Conservation (phyloP, 2,888 invertebrate genomes). For the Rhorus exstirpatorius region DNA sequence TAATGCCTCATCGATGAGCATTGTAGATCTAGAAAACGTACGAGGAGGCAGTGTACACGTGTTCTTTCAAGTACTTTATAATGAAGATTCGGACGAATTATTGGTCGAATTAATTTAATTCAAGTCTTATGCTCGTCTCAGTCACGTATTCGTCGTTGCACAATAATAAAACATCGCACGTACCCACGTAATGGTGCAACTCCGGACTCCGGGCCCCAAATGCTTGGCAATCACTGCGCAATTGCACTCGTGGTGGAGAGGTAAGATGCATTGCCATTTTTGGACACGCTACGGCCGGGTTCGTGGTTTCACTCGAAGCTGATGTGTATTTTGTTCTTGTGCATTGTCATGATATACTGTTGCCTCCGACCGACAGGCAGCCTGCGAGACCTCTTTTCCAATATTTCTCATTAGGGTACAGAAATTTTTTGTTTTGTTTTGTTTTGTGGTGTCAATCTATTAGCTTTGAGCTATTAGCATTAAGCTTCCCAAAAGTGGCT, state of each 20-base stretch:
- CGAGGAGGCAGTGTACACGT: no score
- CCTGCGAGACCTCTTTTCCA: neutral
- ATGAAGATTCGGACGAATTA: no score
- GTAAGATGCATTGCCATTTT: slow-evolving; percentile 68
- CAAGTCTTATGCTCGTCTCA: neutral
- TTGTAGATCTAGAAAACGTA: neutral
- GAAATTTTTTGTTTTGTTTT: neutral
- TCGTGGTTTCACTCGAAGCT: slow-evolving; percentile 35
- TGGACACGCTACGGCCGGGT: slow-evolving; percentile 53
- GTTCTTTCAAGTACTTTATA: no score
- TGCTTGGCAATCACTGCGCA: slow-evolving; percentile 64
- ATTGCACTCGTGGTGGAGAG: slow-evolving; percentile 20
- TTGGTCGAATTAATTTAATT: slow-evolving; percentile 8
- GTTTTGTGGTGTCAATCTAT: no score
- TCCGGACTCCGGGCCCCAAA: slow-evolving; percentile 38
- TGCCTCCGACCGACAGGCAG: neutral
- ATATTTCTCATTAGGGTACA: neutral
- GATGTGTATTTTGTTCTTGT: slow-evolving; percentile 36
- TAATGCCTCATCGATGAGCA: no score
- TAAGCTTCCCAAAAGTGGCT: no score
- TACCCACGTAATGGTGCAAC: slow-evolving; percentile 21
- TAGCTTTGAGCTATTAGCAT: no score
- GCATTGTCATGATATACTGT: neutral
- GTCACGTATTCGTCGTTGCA: slow-evolving; percentile 40
- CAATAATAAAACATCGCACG: slow-evolving; percentile 35